Evolutionary conservation across 2,888 invertebrate species (phyloP), one percentile per base, ranked within the genome.

Genomic region (Cerceris ruficornis): DNA sequence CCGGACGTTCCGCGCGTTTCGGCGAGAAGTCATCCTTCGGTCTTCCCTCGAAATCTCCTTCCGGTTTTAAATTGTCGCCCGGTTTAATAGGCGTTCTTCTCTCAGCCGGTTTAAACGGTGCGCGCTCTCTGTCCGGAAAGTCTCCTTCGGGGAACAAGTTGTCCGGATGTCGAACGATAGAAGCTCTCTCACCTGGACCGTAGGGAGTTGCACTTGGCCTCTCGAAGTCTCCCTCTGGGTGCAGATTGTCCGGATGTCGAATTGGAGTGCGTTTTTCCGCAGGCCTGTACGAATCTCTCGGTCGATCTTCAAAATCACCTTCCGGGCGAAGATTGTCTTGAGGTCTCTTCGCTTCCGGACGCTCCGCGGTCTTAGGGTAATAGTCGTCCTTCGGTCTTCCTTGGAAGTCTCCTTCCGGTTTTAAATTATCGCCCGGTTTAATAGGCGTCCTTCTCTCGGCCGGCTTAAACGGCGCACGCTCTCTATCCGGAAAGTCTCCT

Each of bases 271-370:
- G 92, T 86, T 93, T 93, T 91, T 92, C 84, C 62, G 92, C 92
- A 6, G 93, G 93, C 11, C 2, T 55, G 28, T 17, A 55, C 5
- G 15, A 5, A 0, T 92, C 0, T 8, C 50, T 93, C 14, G 87
- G 92, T 0, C 92, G 92, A n/a, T 86, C 86, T 92, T 94, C 94
- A 92, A 95, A 88, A 0, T 94, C 93, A 28, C 95, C 95, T 89
- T 95, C 95, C 0, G 95, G 94, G 85, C 93, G 93, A 0, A 96
- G 90, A 90, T 96, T 96, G 86, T 96, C 95, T 58, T 93, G 81
- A 0, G 93, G 94, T 11, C 90, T 83, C 82, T 82, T 89, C 49
- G 82, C 90, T 69, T 90, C 92, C 50, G 92, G 89, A 9, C 90
- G 89, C 67, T 91, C 89, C 0, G 89, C 86, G 52, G 87, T 77